These are phyloP conservation scores for Tineola bisselliella DNA, from an alignment of 2,888 invertebrate species.

Conservation along the genomic window DNA sequence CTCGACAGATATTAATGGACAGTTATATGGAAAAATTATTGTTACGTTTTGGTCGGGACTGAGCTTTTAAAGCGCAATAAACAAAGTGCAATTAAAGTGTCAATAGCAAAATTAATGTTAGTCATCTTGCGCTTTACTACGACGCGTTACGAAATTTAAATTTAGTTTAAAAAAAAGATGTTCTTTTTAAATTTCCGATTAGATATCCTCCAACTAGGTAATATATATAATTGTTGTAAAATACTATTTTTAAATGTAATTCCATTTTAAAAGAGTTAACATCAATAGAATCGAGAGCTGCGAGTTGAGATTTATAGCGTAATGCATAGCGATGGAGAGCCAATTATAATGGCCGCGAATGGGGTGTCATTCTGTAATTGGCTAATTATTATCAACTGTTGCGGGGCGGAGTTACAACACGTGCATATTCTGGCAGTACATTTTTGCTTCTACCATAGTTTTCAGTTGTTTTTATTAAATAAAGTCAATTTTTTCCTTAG, in stretches of 20 bases:
- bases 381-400: conserved; percentile 57
- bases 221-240: no score
- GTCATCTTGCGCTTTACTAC: conserved; percentile 23
- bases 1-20: conserved; percentile 76
- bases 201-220: no score
- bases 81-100: conserved; percentile 63
- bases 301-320: conserved; percentile 29
- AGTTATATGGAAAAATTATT: conserved; percentile 72
- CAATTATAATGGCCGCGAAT: conserved; percentile 61
- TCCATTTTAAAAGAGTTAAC: not conserved
- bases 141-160: not conserved
- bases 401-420: conserved; percentile 38
- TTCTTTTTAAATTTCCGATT: no score
- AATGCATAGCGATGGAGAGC: conserved; percentile 42
- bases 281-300: not conserved
- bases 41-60: conserved; percentile 58
- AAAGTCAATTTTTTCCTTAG: no score
- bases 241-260: no score
- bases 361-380: conserved; percentile 61
- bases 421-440: not conserved
- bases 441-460: not conserved
- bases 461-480: no score
- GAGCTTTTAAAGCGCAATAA: conserved; percentile 63
- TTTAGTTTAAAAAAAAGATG: no score
- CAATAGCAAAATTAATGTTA: conserved; percentile 58